Percentiles rank a stretch among this genome's conserved stretches.
phyloP scores from a whole-genome alignment of 1,140 invertebrate species.

The Hylaeus volcanicus region DNA sequence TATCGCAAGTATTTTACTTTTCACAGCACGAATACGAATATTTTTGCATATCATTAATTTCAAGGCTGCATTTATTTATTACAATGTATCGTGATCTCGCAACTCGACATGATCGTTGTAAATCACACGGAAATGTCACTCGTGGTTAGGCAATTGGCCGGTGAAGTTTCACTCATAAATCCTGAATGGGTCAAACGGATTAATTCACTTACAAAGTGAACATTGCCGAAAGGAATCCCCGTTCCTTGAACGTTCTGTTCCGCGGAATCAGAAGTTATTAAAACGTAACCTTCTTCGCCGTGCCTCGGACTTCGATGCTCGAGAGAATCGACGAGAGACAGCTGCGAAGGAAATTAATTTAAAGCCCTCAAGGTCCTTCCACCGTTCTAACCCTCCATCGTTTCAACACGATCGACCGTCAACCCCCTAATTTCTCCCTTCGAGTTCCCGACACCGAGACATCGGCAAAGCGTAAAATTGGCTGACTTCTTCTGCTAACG shows the following conservation, averaged over 20 bases:
- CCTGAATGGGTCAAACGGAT: no score
- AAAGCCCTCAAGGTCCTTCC: not conserved
- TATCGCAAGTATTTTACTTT: no score
- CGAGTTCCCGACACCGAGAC: not conserved
- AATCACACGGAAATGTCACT: no score
- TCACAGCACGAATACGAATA: no score
- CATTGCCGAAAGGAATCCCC: no score
- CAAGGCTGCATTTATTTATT: no score
- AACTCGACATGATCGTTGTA: no score
- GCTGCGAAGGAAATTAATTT: conserved; percentile 33
- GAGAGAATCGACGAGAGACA: not conserved
- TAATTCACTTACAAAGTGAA: no score
- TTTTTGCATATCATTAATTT: no score
- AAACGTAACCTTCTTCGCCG: not conserved
- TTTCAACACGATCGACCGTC: conserved; percentile 10
- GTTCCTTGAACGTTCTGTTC: not conserved
- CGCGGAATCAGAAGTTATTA: not conserved
- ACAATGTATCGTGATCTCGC: no score
- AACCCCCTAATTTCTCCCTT: conserved; percentile 6
- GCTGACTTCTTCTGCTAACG: not conserved
- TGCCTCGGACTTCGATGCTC: not conserved
- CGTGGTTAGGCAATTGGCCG: no score
- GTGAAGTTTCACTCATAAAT: no score
- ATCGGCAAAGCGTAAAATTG: conserved; percentile 6
- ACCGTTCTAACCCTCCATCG: not conserved